Evolutionary conservation across 1,140 invertebrate species (phyloP), one percentile per base, ranked within the genome.

Genomic region (Drosophila pectinifera): DNA sequence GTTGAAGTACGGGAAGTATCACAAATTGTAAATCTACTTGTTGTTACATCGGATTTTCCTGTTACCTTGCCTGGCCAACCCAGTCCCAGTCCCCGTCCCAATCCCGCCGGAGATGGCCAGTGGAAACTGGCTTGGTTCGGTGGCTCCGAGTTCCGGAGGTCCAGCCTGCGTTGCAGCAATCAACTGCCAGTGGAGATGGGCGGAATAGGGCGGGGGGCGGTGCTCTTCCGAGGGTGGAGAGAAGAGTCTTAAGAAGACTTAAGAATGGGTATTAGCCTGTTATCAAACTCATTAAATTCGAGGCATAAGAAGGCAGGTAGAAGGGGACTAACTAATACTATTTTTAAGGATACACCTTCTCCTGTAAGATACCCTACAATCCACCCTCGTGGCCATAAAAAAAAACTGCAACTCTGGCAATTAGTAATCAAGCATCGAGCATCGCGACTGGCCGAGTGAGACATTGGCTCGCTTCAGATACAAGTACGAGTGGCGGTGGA

Each of bases 11-110:
- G 69, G 80, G 77, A 89, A 89, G 77, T 89, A 89, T 84, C 84
- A 80, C 84, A 89, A 84, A 89, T 89, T 89, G 80, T 78, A 80
- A 80, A 88, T 86, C 83, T 75, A 79, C 75, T 88, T 79, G 75
- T 75, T 86, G 74, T 82, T 63, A 86, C 74, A 81, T 49, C 18
- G 72, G 67, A 67, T 76, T 64, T 63, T 75, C 65, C 54, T 78
- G 56, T 75, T 75, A 65, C 55, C 57, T 53, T 36, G 26, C 24
- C 46, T 31, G 20, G 41, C 38, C 48, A 48, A 8, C 20, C 46
- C 57, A 34, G 48, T 34, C 6, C 48, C 28, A 51, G 48, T 41
- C 16, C 16, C 38, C 7, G 38, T 16, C 22, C 28, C 48, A 34
- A 20, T 34, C 26, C 54, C 48, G 43, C 41, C 53, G 67, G 42